Evolutionary conservation across 2,797 vertebrate species (phyloP), one percentile per base, ranked within the genome.

Genomic region (Microcaecilia unicolor): DNA sequence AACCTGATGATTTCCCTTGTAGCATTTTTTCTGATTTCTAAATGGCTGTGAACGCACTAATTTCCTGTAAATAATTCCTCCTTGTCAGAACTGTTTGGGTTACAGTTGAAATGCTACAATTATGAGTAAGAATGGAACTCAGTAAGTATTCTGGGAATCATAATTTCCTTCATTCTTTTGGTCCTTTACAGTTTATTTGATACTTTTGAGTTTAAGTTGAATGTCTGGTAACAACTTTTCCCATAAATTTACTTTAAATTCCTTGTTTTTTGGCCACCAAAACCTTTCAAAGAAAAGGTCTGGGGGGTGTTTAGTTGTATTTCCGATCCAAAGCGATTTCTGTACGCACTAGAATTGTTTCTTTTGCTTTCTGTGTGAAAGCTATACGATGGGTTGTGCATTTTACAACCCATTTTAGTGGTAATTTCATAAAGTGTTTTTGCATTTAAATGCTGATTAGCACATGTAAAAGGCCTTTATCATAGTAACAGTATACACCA

Each of bases 81-180:
- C 52, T 49, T 45, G 48, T 51, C 57, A 47, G 28, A 48, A 34
- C 15, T 36, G 34, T 22, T 1, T 49, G 28, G 35, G 20, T 26
- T 20, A 46, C 31, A 46, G 51, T 58, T 32, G 37, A 42, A 56
- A 48, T 55, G 49, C 56, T 71, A 36, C 22, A 54, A 22, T 45
- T 69, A 48, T 55, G 55, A 67, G 55, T 51, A 50, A 72, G 48
- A 50, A 34, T 37, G 49, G 57, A 67, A 63, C 58, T 53, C 34
- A 37, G 50, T 21, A 44, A 37, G 9, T 3, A 3, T 27, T 52
- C 37, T 44, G 41, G 39, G 34, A 59, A 48, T 31, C 23, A 23
- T 22, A 18, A 32, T 51, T 55, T 47, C 35, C 40, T 61, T 44
- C 45, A 36, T 38, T 43, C 22, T 27, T 22, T 13, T 7, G 26